Base-by-base conservation (phyloP, 2,888 invertebrate species). In the Atrina japonica region DNA sequence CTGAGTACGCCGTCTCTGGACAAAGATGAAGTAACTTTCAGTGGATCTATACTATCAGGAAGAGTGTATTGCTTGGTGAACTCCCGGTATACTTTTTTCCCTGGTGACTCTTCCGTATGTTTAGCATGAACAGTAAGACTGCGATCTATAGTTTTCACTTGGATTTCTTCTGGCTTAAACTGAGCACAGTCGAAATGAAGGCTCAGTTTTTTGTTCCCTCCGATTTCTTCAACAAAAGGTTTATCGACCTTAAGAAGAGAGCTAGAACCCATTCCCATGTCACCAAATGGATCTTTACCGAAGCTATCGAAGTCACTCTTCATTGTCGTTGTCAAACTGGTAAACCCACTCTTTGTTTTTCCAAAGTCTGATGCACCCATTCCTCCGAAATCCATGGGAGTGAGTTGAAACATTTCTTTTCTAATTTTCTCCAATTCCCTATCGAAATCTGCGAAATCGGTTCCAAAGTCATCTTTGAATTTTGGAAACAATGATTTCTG, bases 141-240 rank as follows among this genome's bases (percentile, higher is more conserved):
- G 92, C 98, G 98, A 93, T 98, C 98, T 85, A 98, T 97, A 79
- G 98, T 99, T 93, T 98, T 98, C 82, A 99, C 98, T 89, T 98
- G 96, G 90, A 98, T 97, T 93, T 99, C 98, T 92, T 99, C 98
- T 1, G 93, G 93, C 66, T 96, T 95, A 92, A 98, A 99, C 92
- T 98, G 96, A 89, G 96, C 97, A 84, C 98, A 98, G 91, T 99
- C 98, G 92, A 99, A 99, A 88, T 98, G 94, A 27, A 99, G 93
- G 91, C 98, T 97, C 82, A 99, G 93, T 89, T 82, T 78, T 60
- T 96, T 95, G 92, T 98, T 98, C 92, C 95, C 97, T 90, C 97
- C 96, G 3, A 61, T 59, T 63, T 85, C 85, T 7, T 77, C 70
- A 40, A 82, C 76, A 55, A 85, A 81, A 7, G 86, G 85, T 18